Evolutionary conservation across 2,113 vertebrate species (phyloP).

Genomic region (Sebastes fasciatus): DNA sequence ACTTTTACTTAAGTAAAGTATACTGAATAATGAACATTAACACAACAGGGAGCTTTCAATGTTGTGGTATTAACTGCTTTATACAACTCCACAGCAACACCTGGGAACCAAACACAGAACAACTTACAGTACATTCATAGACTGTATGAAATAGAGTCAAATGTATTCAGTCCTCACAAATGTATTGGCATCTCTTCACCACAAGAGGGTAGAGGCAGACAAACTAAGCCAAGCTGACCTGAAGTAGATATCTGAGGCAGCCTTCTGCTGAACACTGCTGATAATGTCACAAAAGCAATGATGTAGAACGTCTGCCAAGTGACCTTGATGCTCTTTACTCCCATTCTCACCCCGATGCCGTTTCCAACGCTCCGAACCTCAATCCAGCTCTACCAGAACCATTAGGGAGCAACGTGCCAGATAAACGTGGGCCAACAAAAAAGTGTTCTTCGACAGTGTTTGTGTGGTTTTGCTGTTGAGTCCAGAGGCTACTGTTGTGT

Average conservation of each 20-base stretch:
- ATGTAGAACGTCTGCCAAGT: slow-evolving; percentile 62
- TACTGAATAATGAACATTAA: background rate
- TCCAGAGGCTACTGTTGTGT: slow-evolving; percentile 71
- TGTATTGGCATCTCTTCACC: slow-evolving; percentile 50
- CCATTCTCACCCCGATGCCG: slow-evolving; percentile 51
- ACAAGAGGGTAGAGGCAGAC: slow-evolving; percentile 61
- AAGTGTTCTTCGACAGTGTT: slow-evolving; percentile 55
- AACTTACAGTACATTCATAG: too few species aligned
- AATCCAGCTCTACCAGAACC: slow-evolving; percentile 65
- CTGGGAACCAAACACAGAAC: background rate
- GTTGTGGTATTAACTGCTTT: background rate
- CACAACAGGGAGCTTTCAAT: background rate
- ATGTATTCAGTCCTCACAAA: background rate
- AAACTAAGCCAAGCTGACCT: slow-evolving; percentile 30
- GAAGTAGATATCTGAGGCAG: slow-evolving; percentile 36
- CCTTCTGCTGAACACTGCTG: slow-evolving; percentile 59
- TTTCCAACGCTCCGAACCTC: slow-evolving; percentile 68
- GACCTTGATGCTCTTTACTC: slow-evolving; percentile 76
- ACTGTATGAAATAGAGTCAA: too few species aligned
- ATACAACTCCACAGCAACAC: background rate
- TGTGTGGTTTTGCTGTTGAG: slow-evolving; percentile 54
- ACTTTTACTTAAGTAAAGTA: background rate
- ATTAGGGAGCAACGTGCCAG: slow-evolving; percentile 66
- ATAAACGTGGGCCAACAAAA: slow-evolving; percentile 65
- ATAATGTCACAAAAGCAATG: slow-evolving; percentile 64